Base-by-base conservation (phyloP, 2,797 vertebrate genomes). In the Spinibarbus caldwelli region DNA sequence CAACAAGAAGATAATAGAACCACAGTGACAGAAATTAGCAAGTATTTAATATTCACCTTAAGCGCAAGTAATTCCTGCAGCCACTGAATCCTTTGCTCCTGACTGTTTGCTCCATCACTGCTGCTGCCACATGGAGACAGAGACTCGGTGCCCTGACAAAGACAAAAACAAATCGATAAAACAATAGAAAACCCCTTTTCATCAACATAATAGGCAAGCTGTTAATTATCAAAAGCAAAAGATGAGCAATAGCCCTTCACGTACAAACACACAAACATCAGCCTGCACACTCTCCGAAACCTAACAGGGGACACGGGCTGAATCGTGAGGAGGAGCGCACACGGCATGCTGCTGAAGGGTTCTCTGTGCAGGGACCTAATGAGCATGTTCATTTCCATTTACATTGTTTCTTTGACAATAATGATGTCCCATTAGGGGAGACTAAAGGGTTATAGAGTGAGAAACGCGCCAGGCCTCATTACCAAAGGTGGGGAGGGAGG, bases 361-460 rank as follows among this genome's bases (percentile, higher is more conserved):
- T 98, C 96, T 95, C 96, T 96, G 96, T 96, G 96, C 97, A 96
- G 98, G 64, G 95, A 96, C 86, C 97, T 99, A 99, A 99, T 99
- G 98, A 99, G 98, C 97, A 97, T 98, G 97, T 99, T 99, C 98
- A 99, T 99, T 99, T 99, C 97, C 97, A 99, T 99, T 98, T 99
- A 98, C 97, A 99, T 98, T 98, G 97, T 99, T 99, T 99, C 98
- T 98, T 98, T 98, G 97, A 98, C 97, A 98, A 99, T 99, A 99
- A 99, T 98, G 98, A 99, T 98, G 97, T 99, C 98, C 98, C 98
- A 98, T 99, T 98, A 99, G 97, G 97, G 97, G 97, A 98, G 97
- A 97, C 97, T 98, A 98, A 98, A 98, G 97, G 97, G 97, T 97
- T 98, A 97, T 98, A 97, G 97, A 98, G 97, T 98, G 97, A 96